Evolutionary conservation across 2,888 invertebrate species (phyloP), one percentile per base, ranked within the genome.

Genomic region (Unio delphinus): DNA sequence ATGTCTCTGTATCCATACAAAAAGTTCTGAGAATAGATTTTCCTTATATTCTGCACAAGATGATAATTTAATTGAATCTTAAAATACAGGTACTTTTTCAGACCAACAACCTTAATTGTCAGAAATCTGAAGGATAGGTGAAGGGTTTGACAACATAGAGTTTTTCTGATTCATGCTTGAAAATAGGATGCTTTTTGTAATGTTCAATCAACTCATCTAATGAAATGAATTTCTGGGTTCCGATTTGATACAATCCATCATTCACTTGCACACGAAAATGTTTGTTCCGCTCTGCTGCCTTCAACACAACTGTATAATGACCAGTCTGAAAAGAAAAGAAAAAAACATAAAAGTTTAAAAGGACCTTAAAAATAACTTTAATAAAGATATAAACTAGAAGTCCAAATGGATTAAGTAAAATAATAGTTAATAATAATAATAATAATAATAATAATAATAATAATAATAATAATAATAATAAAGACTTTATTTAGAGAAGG

Each of bases 101-200:
- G 45, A 45, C 45, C 45, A 45, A 45, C 45, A 45, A 45, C 15
- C 45, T 45, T 45, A 11, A 11, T 45, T 3, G 45, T 45, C 45
- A 84, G 72, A 83, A 81, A 45, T 84, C 83, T 11, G 83, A 82
- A 15, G 87, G 87, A 69, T 84, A 84, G 6, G 78, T 79, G 79
- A 99, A 93, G 80, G 99, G 95, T 87, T 97, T 95, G 88, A 98
- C 96, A 84, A 99, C 93, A 92, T 96, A 99, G 73, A 99, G 93
- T 91, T 98, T 98, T 92, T 99, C 99, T 83, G 75, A 73, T 55
- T 89, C 89, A 84, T 97, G 97, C 91, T 96, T 95, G 92, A 98
- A 99, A 90, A 99, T 99, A 84, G 99, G 99, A 86, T 99, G 97
- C 89, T 96, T 94, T 92, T 97, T 98, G 93, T 99, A 99, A 92